Evolutionary conservation across 2,797 vertebrate species (phyloP).

Genomic region (Erethizon dorsatum): DNA sequence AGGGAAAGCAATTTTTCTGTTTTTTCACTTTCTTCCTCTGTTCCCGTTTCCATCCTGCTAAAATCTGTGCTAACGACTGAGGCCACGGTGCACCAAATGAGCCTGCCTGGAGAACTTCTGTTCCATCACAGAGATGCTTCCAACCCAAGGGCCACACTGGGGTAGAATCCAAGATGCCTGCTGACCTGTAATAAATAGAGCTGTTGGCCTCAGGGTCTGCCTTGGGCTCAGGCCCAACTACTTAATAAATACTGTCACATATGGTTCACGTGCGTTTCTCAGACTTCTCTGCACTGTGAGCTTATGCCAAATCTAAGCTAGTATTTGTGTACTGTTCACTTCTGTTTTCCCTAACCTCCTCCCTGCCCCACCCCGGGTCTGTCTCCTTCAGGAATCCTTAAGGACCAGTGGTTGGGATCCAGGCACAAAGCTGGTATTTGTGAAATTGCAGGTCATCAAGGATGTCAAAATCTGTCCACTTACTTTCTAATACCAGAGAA

Average conservation of each 20-base stretch:
- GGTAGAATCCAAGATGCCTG: not conserved
- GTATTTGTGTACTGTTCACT: not conserved
- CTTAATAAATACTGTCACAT: not conserved
- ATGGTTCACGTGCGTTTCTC: not conserved
- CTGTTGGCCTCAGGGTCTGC: not conserved
- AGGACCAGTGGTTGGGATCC: not conserved
- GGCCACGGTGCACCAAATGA: not conserved
- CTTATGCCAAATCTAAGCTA: not conserved
- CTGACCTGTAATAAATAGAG: not conserved
- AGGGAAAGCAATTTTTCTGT: not conserved
- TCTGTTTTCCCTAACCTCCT: not conserved
- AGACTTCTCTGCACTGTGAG: not conserved
- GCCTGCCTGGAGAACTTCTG: not conserved
- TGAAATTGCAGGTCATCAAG: not conserved
- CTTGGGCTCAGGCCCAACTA: not conserved
- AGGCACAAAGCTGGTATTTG: not conserved
- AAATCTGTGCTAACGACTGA: not conserved
- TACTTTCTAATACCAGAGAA: not conserved
- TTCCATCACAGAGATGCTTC: not conserved
- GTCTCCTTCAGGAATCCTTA: not conserved
- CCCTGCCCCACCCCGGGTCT: not conserved
- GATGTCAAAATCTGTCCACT: not conserved
- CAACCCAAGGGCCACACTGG: not conserved
- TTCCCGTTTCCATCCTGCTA: not conserved
- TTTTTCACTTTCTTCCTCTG: not conserved